Conservation (phyloP, 1,140 invertebrate genomes). For the Sycophila sp. region DNA sequence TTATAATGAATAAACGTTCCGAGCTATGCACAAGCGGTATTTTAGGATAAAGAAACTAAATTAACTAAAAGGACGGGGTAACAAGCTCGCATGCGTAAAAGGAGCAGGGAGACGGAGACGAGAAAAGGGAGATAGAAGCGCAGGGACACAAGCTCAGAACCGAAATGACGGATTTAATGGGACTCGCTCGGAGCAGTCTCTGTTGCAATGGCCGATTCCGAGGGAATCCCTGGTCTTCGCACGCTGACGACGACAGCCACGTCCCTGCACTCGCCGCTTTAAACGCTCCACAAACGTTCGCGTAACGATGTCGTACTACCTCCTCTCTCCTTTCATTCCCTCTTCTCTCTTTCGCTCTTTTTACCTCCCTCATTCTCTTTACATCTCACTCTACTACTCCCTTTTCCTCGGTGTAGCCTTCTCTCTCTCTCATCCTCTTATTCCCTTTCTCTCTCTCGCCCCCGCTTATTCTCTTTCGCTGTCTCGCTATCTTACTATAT, state of each 20-base stretch:
- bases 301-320: constrained; percentile 38
- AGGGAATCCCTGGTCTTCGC: background rate
- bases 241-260: constrained; percentile 14
- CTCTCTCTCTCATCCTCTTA: too few species aligned
- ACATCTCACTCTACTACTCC: too few species aligned
- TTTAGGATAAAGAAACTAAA: too few species aligned
- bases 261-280: constrained; percentile 20
- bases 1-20: too few species aligned
- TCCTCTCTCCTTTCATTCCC: background rate
- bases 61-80: too few species aligned
- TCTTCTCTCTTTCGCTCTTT: background rate
- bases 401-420: too few species aligned
- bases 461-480: too few species aligned
- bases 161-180: constrained; percentile 44
- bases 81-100: background rate
- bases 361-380: too few species aligned
- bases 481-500: too few species aligned
- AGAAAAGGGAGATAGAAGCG: too few species aligned
- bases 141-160: background rate
- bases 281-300: constrained; percentile 34
- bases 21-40: too few species aligned
- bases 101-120: background rate
- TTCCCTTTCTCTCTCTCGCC: too few species aligned
- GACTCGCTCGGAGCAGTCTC: background rate
- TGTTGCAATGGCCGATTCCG: background rate